Evolutionary conservation across 2,888 invertebrate genomes (phyloP), one percentile per base, ranked within the genome.

Genomic region (Trachelus stipa): DNA sequence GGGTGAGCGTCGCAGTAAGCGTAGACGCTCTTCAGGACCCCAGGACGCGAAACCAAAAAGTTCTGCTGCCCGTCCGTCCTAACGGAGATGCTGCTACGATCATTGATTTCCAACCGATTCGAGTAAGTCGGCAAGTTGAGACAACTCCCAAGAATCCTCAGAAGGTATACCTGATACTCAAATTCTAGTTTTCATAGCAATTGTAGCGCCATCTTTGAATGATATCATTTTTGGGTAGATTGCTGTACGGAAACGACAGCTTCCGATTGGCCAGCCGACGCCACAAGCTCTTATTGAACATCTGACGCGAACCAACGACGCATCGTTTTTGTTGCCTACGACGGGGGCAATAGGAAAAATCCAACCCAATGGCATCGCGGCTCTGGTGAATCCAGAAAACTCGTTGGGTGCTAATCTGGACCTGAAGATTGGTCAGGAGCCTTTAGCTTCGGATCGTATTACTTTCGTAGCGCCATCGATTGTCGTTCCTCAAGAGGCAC

Each of bases 21-120:
- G 56, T 56, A 9, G 56, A 23, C 23, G 56, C 56, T 23, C 56
- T 9, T 56, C 87, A 86, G 76, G 85, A 88, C 82, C 83, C 85
- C 78, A 84, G 80, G 77, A 84, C 84, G 73, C 79, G 85, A 76
- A 81, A 83, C 76, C 81, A 80, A 76, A 79, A 79, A 76, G 9
- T 56, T 9, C 56, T 56, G 56, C 56, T 15, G 9, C 23, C 56
- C 9, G 9, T 56, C 23, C 56, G 56, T 23, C 23, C 56, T 23
- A 23, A 23, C 9, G 23, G 9, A 56, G 56, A 56, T 23, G 56
- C 56, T 9, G 56, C 56, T 56, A 23, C 23, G 56, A 56, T 56
- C 9, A 9, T 23, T 2, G 56, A 56, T 23, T 56, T 56, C 3
- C 23, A 56, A 23, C 56, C 56, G 23, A 23, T 23, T 56, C 56